Base-by-base conservation (phyloP, 2,113 vertebrate genomes). In the Bubo bubo region DNA sequence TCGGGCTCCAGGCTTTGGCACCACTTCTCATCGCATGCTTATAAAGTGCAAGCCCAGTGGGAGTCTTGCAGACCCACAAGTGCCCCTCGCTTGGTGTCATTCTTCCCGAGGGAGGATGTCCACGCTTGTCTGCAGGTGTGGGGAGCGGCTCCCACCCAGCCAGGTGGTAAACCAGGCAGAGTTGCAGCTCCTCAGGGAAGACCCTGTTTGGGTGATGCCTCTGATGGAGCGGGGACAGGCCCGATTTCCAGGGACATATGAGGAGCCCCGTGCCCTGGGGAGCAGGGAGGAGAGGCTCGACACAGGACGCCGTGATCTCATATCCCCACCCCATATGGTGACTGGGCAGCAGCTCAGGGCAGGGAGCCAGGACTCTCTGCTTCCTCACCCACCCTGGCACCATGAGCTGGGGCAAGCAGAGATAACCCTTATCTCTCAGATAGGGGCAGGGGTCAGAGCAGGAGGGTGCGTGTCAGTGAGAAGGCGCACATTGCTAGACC, bases 371-470 rank as follows among this genome's bases (percentile, higher is more conserved):
- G 37, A 37, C 91, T 89, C 59, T 39, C 35, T 17, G 49, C 70
- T 43, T 88, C 60, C 83, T 89, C 16, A 0, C 72, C 90, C 88
- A 37, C 35, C 56, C 60, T 59, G 92, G 94, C 83, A 95, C 86
- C 86, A 41, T 3, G 1, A 86, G 88, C 73, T 1, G 0, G 52
- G 91, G 91, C 53, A 39, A 64, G 60, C 6, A 10, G 62, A 94
- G 95, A 96, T 95, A 97, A 73, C 12, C 17, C 28, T 41, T 96
- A 97, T 96, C 97, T 96, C 53, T 27, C 39, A 62, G 95, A 93
- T 81, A 94, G 86, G 55, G 73, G n/a, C 59, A 77, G 83, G 92
- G 92, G 90, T 95, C 88, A 73, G 86, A 62, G 49, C 53, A 20
- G 79, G 53, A 81, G 64, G 27, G 56, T 64, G 73, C 4, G 45